Percentiles rank a stretch among this genome's conserved stretches.
Evolutionary conservation across 2,797 vertebrate species (phyloP).

Genomic region (Melanogrammus aeglefinus): DNA sequence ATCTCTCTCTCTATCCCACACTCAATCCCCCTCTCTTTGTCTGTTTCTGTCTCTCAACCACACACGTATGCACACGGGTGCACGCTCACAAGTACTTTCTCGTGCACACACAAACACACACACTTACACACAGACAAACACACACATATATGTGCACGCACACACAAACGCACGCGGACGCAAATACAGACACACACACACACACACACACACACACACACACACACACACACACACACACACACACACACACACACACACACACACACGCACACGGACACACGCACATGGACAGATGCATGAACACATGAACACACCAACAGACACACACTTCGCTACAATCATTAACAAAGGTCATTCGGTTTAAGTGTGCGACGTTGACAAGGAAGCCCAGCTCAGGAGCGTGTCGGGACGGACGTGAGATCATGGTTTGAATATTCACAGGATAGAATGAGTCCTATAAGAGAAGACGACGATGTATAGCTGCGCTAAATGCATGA

Average conservation of each 20-base stretch:
- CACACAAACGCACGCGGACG: no score
- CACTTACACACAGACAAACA: no score
- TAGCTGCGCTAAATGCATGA: not conserved
- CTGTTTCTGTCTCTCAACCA: not conserved
- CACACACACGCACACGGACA: no score
- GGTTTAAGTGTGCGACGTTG: not conserved
- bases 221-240: no score
- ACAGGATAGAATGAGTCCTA: not conserved
- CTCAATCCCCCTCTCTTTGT: no score
- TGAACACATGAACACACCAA: not conserved
- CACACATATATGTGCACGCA: no score
- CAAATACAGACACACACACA: no score
- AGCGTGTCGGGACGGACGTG: no score
- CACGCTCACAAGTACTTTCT: no score
- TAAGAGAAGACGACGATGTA: no score
- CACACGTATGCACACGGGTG: not conserved
- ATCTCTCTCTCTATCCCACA: not conserved
- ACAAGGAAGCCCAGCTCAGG: not conserved
- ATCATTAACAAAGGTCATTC: not conserved
- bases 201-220: no score
- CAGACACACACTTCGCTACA: not conserved
- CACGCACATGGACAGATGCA: not conserved
- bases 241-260: slow-evolving; percentile 6
- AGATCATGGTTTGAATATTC: not conserved
- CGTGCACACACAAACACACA: no score